Evolutionary conservation across 2,888 invertebrate genomes (phyloP), one percentile per base, ranked within the genome.

Genomic region (Drosophila borealis): DNA sequence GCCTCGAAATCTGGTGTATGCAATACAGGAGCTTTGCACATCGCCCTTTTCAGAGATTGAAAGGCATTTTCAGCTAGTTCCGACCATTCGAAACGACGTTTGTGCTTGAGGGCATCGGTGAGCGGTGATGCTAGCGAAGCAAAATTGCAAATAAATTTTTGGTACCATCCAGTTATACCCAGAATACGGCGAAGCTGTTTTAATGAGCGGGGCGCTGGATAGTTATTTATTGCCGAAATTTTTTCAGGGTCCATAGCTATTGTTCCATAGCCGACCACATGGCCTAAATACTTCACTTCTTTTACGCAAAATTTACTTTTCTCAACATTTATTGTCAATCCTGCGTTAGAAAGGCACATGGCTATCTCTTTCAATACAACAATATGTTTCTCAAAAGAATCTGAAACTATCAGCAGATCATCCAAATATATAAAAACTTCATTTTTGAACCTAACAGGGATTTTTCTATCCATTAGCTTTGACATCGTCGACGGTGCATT

Each of bases 201-300:
- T 4, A 39, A 6, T 11, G 51, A 51, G 5, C 14, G 41, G 10
- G 54, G 42, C 0, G 36, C 11, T 2, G 48, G 64, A n/a, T 33
- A 63, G 6, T 54, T 41, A 6, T 11, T 29, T 11, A 63, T 48
- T 5, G 48, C 36, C 8, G 29, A 10, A 5, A 65, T 46, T 42
- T 68, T 65, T 4, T 45, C 66, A 10, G 50, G 21, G 39, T 67
- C 56, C 10, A 48, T 54, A 3, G n/a, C 6, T 37, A 69, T 67
- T 0, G 19, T 34, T 2, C 57, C 67, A 3, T 56, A 5, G 1
- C 46, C 68, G 11, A 66, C 36, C 4, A 63, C 36, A n/a, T 67
- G 63, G 0, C 63, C 67, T 5, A 63, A 33, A 10, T 68, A 65
- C 10, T 46, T 36, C 1, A 53, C 51, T 11, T 57, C 50, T n/a